Evolutionary conservation across 2,888 invertebrate genomes (phyloP).

Genomic region (Tricholauxania praeusta): DNA sequence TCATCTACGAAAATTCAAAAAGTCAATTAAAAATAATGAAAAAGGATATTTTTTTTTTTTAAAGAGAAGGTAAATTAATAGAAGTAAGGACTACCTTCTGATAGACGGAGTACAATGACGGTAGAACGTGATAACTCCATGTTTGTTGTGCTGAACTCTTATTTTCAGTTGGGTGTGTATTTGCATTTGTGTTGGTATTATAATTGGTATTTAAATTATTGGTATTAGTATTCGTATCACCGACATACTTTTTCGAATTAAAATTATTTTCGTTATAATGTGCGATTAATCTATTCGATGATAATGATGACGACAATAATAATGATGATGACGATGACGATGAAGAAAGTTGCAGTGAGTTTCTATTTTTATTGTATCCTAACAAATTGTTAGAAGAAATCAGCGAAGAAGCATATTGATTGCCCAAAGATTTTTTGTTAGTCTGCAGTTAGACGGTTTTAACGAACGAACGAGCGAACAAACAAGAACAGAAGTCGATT

Average conservation of each 20-base stretch:
- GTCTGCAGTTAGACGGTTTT: conserved; percentile 55
- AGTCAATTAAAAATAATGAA: conserved; percentile 28
- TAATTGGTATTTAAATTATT: conserved; percentile 46
- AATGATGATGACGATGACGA: conserved; percentile 53
- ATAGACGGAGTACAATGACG: conserved; percentile 84
- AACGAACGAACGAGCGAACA: background rate
- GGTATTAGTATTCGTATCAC: conserved; percentile 54
- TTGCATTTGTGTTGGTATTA: conserved; percentile 50
- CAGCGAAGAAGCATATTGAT: conserved; percentile 65
- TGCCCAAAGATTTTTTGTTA: conserved; percentile 67
- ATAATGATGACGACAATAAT: conserved; percentile 52
- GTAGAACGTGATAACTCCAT: conserved; percentile 89
- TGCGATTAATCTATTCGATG: conserved; percentile 48
- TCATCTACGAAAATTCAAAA: conserved; percentile 38
- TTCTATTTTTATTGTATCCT: conserved; percentile 67
- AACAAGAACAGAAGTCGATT: too few species aligned
- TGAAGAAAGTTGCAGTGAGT: conserved; percentile 61
- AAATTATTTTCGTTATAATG: conserved; percentile 46
- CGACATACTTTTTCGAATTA: conserved; percentile 58
- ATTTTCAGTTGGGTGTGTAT: conserved; percentile 56
- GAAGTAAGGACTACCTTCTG: conserved; percentile 77
- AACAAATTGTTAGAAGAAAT: conserved; percentile 67
- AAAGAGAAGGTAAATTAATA: conserved; percentile 8
- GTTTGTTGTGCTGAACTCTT: conserved; percentile 70
- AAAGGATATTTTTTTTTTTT: conserved; percentile 18